Base-by-base conservation (phyloP, 2,113 vertebrate species). In the Halcyon malimbica region DNA sequence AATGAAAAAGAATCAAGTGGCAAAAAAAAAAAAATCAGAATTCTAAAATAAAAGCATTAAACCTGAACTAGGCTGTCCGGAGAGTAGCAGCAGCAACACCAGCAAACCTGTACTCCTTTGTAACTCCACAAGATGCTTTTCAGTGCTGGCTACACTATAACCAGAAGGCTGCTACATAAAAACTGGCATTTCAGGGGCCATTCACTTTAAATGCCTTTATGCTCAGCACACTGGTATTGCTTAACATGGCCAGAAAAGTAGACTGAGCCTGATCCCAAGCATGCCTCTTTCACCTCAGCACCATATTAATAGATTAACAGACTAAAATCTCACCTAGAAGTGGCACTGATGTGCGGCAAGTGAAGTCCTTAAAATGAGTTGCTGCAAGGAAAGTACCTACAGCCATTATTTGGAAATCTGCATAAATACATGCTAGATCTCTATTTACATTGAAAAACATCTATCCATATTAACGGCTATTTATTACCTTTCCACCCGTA, bases 221-320 rank as follows among this genome's bases (percentile, higher is more conserved):
- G 56, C 23, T 73, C 1, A 0, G 12, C 35, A 48, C 4, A 5
- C 25, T 60, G n/a, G 10, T 48, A 56, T 37, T 69, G 42, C 26
- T 37, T 42, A 25, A 24, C 15, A 67, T 0, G 0, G 26, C 24
- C 33, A 68, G 35, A 65, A 90, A 60, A 1, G 2, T 6, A 56
- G 29, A 64, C 23, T 2, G 1, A 78, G 24, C 9, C 35, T 46
- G 16, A 7, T 25, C 44, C 41, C 1, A 0, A 88, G 35, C 21
- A 25, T 6, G 20, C 46, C 31, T 83, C 42, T 69, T 80, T 31
- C 16, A 70, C 18, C 21, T 75, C 56, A 59, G 28, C 37, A 63
- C 25, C 18, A 3, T 12, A 50, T 25, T 8, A 68, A 35, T 26
- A 76, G 53, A 69, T 56, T 71, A 42, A 42, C 16, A 42, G 42